phyloP scores from a whole-genome alignment of 2,888 invertebrate species.

The Rhaphigaster nebulosa region DNA sequence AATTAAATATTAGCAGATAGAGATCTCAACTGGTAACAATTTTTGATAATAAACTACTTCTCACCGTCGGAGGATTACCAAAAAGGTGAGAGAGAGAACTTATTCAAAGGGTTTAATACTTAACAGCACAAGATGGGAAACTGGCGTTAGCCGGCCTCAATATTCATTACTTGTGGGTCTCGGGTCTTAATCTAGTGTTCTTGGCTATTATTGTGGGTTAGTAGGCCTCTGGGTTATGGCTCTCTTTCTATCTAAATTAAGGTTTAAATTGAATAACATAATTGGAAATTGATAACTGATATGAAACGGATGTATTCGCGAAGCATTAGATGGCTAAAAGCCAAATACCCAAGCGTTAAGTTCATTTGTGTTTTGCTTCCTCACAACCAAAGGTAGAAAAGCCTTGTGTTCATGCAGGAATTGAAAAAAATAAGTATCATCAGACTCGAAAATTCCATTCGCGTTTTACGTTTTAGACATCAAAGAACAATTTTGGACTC shows the following conservation, averaged over 20 bases:
- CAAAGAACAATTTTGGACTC: no score
- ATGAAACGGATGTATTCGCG: background rate
- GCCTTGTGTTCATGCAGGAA: no score
- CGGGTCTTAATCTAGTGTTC: background rate
- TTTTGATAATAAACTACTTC: background rate
- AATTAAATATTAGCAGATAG: background rate
- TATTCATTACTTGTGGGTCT: background rate
- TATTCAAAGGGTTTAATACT: slow-evolving; percentile 1
- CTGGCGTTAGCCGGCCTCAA: background rate
- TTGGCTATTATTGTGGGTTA: background rate
- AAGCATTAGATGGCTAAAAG: no score
- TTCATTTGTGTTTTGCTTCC: no score
- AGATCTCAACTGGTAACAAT: background rate
- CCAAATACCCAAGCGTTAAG: no score
- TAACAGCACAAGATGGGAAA: slow-evolving; percentile 35
- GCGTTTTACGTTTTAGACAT: no score
- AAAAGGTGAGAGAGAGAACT: background rate
- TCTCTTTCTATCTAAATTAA: background rate
- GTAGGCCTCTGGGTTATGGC: background rate
- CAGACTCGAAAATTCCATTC: no score
- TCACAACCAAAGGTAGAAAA: no score
- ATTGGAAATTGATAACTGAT: background rate
- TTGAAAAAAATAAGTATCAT: no score
- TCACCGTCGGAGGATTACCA: background rate
- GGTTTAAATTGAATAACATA: background rate